Conservation (phyloP, 2,888 invertebrate genomes). For the Rotaria macrura region DNA sequence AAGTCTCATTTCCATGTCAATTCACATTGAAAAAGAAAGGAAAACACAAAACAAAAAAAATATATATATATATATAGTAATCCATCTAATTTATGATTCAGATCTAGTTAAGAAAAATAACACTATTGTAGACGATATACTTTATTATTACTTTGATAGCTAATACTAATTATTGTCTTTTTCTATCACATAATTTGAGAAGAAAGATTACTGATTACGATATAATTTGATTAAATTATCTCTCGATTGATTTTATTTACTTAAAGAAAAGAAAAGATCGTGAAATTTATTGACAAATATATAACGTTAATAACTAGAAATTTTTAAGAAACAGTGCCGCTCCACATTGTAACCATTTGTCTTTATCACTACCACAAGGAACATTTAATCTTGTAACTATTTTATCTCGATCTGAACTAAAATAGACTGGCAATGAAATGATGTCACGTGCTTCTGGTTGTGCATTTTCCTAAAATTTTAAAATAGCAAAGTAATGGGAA, state of each 20-base stretch:
- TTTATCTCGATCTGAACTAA: slow-evolving; percentile 53
- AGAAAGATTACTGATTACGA: no score
- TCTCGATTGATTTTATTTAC: no score
- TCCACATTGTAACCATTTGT: slow-evolving; percentile 34
- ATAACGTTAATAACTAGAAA: neutral
- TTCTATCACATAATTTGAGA: neutral
- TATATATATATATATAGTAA: no score
- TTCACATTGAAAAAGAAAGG: neutral
- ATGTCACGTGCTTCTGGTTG: slow-evolving; percentile 45
- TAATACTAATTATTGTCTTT: no score
- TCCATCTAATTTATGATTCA: no score
- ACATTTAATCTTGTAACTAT: slow-evolving; percentile 54
- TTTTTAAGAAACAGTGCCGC: slow-evolving; percentile 28
- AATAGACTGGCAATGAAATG: slow-evolving; percentile 55
- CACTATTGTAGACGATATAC: no score
- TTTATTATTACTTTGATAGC: no score
- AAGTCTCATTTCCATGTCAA: neutral
- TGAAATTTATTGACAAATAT: neutral
- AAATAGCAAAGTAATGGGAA: neutral
- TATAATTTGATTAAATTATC: neutral
- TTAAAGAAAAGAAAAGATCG: no score
- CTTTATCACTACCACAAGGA: slow-evolving; percentile 50
- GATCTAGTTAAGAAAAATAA: no score
- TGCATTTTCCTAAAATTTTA: slow-evolving; percentile 35
- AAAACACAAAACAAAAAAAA: no score